Evolutionary conservation across 2,797 vertebrate genomes (phyloP).

Genomic region (Gymnothorax javanicus): DNA sequence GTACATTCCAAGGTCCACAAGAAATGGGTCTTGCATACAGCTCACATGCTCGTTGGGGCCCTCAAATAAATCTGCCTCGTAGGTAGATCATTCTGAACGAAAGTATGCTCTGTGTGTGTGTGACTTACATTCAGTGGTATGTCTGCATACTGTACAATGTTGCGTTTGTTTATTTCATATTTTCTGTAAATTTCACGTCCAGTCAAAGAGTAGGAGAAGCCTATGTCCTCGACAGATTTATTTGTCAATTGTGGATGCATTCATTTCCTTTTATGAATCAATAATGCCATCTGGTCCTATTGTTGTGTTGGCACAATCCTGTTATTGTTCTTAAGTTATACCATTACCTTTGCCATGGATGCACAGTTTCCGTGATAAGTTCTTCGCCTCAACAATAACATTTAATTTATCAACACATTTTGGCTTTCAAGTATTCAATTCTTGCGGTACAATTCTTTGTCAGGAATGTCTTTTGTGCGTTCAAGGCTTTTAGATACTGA

Average conservation of each 20-base stretch:
- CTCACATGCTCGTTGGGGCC: conserved; percentile 37
- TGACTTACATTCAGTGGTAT: neutral
- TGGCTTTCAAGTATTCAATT: conserved; percentile 82
- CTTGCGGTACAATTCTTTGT: conserved; percentile 64
- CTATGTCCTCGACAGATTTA: conserved; percentile 49
- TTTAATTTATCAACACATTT: conserved; percentile 79
- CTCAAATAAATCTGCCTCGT: conserved; percentile 35
- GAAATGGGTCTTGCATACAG: conserved; percentile 40
- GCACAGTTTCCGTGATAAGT: conserved; percentile 77
- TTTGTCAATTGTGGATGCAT: conserved; percentile 54
- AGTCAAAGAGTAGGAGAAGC: conserved; percentile 26
- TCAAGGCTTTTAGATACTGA: conserved; percentile 42
- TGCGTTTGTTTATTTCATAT: neutral
- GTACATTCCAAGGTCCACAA: conserved; percentile 39
- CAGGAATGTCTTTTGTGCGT: neutral
- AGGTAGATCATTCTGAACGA: neutral
- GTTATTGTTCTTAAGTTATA: conserved; percentile 72
- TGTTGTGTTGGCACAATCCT: conserved; percentile 65
- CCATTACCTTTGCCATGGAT: conserved; percentile 76
- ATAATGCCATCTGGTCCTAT: conserved; percentile 64
- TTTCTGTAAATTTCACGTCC: neutral
- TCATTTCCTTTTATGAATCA: conserved; percentile 62
- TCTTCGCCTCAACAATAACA: conserved; percentile 79
- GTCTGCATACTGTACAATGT: neutral
- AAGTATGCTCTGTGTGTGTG: conserved; percentile 11